These are phyloP conservation scores for Lagorchestes hirsutus DNA, from an alignment of 2,797 vertebrate species.

Conservation along the genomic window DNA sequence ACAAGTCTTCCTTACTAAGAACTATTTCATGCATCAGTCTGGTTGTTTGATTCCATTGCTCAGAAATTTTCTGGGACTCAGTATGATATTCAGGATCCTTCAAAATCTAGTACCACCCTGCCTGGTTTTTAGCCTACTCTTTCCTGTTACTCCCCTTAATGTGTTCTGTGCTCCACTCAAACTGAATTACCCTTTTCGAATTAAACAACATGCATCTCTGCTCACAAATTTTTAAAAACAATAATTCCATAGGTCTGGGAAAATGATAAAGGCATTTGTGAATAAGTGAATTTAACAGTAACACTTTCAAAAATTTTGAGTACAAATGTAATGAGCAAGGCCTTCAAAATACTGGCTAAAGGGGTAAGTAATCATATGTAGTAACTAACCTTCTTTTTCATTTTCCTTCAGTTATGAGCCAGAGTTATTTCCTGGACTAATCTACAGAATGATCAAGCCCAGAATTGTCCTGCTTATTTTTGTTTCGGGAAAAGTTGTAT, in stretches of 20 bases:
- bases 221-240: not conserved
- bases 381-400: conserved; percentile 45
- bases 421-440: conserved; percentile 98
- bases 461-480: conserved; percentile 99
- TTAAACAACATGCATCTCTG: not conserved
- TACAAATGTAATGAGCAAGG: not conserved
- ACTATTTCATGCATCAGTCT: not conserved
- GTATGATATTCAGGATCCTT: not conserved
- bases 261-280: not conserved
- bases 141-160: not conserved
- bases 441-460: conserved; percentile 99
- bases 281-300: not conserved
- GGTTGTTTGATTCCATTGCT: not conserved
- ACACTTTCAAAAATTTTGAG: not conserved
- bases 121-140: not conserved
- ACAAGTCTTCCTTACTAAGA: not conserved
- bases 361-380: not conserved
- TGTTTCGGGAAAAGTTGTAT: conserved; percentile 99
- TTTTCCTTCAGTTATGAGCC: conserved; percentile 94
- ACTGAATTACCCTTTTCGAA: too few species aligned
- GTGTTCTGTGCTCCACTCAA: not conserved
- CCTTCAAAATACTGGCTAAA: not conserved
- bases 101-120: not conserved
- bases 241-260: not conserved
- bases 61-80: not conserved